A percentile compares a stretch with the other conserved stretches of the same genome.
Conservation (phyloP, 2,888 invertebrate species). For the Drosophila nr. fundita region DNA sequence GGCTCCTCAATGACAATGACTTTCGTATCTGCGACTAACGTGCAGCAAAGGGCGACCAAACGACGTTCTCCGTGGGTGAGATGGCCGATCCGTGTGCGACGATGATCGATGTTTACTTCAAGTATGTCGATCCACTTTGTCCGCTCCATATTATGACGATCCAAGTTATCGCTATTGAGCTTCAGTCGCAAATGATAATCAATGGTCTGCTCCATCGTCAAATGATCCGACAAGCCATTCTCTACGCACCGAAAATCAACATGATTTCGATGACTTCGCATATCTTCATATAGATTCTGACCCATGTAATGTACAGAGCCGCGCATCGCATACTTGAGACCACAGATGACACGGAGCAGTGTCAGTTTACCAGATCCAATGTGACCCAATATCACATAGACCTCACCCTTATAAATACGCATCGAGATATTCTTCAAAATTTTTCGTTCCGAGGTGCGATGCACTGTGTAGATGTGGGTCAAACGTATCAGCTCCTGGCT, state of each 20-base stretch:
- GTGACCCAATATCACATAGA: constrained; percentile 89
- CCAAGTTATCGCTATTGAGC: constrained; percentile 79
- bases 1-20: constrained; percentile 80
- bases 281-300: constrained; percentile 87
- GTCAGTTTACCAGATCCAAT: constrained; percentile 95
- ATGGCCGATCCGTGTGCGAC: constrained; percentile 85
- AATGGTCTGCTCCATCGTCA: constrained; percentile 92
- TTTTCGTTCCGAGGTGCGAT: constrained; percentile 37
- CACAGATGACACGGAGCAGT: constrained; percentile 94
- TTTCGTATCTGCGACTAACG: constrained; percentile 89
- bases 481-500: constrained; percentile 58
- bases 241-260: constrained; percentile 93
- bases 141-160: constrained; percentile 87
- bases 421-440: constrained; percentile 71
- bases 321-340: constrained; percentile 87
- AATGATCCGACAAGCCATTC: constrained; percentile 91
- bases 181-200: constrained; percentile 91
- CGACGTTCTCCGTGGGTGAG: constrained; percentile 90
- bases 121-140: constrained; percentile 88
- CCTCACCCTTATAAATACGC: constrained; percentile 76
- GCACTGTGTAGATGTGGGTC: constrained; percentile 61
- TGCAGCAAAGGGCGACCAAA: constrained; percentile 90
- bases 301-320: constrained; percentile 42
- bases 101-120: constrained; percentile 87
- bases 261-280: constrained; percentile 86